Percentiles rank a stretch among this genome's conserved stretches.
phyloP scores from a whole-genome alignment of 2,797 vertebrate genomes.

The Dromococcyx pavoninus region DNA sequence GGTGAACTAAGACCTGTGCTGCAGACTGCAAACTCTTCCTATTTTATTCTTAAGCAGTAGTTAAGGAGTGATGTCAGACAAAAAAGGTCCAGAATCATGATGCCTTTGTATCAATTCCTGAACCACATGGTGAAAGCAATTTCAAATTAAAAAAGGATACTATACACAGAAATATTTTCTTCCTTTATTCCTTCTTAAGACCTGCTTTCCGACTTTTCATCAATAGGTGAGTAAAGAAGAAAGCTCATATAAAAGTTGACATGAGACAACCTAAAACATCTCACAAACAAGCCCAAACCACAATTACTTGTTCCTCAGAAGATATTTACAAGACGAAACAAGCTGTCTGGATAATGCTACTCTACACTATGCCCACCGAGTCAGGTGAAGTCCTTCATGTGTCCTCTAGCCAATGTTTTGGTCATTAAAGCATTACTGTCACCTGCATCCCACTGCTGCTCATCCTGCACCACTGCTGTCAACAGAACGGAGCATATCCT shows the following conservation, averaged over 20 bases:
- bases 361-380: background rate
- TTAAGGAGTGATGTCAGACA: background rate
- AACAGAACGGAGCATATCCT: background rate
- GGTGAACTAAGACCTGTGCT: background rate
- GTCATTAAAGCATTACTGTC: background rate
- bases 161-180: background rate
- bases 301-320: background rate
- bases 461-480: background rate
- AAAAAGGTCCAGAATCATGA: background rate
- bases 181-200: background rate
- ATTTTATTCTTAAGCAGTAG: background rate
- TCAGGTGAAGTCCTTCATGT: background rate
- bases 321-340: background rate
- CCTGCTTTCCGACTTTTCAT: background rate
- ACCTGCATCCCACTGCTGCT: background rate
- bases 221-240: no score
- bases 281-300: background rate
- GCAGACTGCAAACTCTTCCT: background rate
- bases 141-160: background rate
- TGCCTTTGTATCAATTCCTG: background rate
- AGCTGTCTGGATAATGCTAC: background rate
- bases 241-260: background rate
- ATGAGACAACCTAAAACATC: background rate
- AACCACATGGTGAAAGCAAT: background rate
- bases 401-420: background rate